Evolutionary conservation across 2,888 invertebrate genomes (phyloP).

Genomic region (Galerucella calmariensis): DNA sequence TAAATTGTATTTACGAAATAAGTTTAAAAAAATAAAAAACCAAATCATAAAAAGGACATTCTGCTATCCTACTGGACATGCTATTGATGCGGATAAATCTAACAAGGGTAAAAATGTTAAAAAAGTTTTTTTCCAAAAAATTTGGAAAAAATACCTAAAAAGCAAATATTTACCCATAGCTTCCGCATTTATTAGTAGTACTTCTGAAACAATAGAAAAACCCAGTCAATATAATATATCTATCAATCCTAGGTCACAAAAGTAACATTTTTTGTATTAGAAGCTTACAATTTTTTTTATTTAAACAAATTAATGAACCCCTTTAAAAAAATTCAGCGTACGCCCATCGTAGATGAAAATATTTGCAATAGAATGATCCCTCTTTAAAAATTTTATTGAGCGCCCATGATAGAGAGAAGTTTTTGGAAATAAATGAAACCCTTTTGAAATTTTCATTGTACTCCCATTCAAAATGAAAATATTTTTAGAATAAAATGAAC

Average conservation of each 20-base stretch:
- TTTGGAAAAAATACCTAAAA: background rate
- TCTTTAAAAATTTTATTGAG: too few relatives aligned
- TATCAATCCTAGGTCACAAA: background rate
- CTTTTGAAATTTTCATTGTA: too few relatives aligned
- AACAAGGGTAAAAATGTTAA: background rate
- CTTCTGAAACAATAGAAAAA: slow-evolving; percentile 22
- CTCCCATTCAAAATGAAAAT: too few relatives aligned
- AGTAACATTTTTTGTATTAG: too few relatives aligned
- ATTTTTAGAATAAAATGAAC: too few relatives aligned
- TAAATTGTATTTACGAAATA: background rate
- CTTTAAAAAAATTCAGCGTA: too few relatives aligned
- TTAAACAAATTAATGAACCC: too few relatives aligned
- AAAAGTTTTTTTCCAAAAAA: background rate
- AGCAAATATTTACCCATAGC: slow-evolving; percentile 18
- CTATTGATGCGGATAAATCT: slow-evolving; percentile 1
- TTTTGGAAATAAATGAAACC: too few relatives aligned
- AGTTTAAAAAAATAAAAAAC: background rate
- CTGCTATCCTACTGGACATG: background rate
- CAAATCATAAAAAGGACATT: background rate
- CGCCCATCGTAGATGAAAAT: too few relatives aligned
- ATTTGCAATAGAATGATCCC: too few relatives aligned
- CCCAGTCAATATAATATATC: slow-evolving; percentile 6
- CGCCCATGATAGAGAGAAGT: too few relatives aligned
- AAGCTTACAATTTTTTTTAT: too few relatives aligned
- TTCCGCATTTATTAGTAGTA: slow-evolving; percentile 20